Base-by-base conservation (phyloP, 2,113 vertebrate genomes). In the Oceanodroma tethys region DNA sequence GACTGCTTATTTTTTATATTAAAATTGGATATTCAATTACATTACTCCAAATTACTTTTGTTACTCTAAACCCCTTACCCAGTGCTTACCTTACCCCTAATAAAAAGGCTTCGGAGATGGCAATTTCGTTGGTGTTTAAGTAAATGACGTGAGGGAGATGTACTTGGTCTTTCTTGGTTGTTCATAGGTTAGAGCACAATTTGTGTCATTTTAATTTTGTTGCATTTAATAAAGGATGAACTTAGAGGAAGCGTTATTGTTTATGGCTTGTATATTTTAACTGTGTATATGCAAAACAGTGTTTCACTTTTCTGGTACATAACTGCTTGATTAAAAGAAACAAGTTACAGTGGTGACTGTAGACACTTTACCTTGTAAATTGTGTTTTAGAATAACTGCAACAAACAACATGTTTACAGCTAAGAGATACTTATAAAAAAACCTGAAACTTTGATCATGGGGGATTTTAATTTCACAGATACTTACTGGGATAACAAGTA, bases 401-500 rank as follows among this genome's bases (percentile, higher is more conserved):
- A 93, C 94, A 97, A 97, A 97, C 96, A 97, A 95, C 89, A 82
- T 97, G 97, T 97, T 97, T 98, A 97, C 97, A 97, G 97, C 93
- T 95, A 97, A 96, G 94, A 97, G 91, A 97, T 95, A 96, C 94
- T 96, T 97, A 96, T 87, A 94, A 97, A 96, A 96, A 97, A 96
- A 0, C 16, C 53, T 85, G 95, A 93, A 98, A 98, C 96, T 97
- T 98, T 98, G 97, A 98, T 98, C 97, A 97, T 60, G 95, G 71
- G 68, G 92, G 87, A 97, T 97, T 96, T 97, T 98, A 97, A 98
- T 98, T 98, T 97, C 96, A 97, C 80, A 97, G 95, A 90, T 98
- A 97, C 95, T 98, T 98, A 97, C 96, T 93, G 74, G 95, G 97
- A 98, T 98, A 98, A 97, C 95, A 97, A 97, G 95, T 95, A 98